phyloP scores from a whole-genome alignment of 2,113 vertebrate genomes.

The Neolamprologus sp. region DNA sequence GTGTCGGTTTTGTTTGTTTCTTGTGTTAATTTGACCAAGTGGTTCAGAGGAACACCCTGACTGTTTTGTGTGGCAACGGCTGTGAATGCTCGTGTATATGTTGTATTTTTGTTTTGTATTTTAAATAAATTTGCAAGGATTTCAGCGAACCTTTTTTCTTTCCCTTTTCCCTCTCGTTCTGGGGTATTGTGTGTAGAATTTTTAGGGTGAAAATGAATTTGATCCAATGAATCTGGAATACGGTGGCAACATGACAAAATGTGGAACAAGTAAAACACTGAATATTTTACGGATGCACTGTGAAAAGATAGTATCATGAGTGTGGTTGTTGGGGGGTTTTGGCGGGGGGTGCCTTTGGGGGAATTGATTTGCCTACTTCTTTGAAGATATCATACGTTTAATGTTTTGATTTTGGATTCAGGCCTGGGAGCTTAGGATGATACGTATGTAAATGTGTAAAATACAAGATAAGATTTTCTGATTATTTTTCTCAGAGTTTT shows the following conservation, averaged over 20 bases:
- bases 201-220: neutral
- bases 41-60: neutral
- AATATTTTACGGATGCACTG: neutral
- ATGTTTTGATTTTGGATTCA: neutral
- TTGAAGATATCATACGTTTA: neutral
- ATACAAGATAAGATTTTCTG: constrained; percentile 4
- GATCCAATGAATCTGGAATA: neutral
- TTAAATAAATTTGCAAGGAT: neutral
- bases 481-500: neutral
- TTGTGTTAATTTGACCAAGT: neutral
- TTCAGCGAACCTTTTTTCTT: fast-evolving
- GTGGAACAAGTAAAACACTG: neutral
- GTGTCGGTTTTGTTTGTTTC: neutral
- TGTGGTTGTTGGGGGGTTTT: neutral
- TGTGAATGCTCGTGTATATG: neutral
- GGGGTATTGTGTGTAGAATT: neutral
- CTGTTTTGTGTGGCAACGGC: neutral
- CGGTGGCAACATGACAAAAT: neutral
- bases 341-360: neutral
- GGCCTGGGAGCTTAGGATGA: neutral
- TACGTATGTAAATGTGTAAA: neutral
- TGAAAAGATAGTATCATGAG: neutral
- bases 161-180: neutral
- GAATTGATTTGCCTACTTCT: neutral
- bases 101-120: neutral